Conservation (phyloP, 2,888 invertebrate species). For the Seira ritae region DNA sequence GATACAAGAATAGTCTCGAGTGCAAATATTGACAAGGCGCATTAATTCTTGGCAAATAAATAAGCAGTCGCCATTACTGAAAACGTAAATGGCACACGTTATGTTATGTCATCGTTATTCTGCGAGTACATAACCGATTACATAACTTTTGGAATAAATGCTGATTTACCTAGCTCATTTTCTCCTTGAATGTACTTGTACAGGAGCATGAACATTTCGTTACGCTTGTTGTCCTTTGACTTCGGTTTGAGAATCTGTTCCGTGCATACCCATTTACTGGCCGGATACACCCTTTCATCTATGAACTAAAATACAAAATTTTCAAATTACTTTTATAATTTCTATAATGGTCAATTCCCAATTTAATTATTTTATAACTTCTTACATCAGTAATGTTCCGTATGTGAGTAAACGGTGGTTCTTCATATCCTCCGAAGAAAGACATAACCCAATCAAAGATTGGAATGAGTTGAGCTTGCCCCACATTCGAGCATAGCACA, state of each 20-base stretch:
- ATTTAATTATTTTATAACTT: neutral
- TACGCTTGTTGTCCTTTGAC: conserved; percentile 62
- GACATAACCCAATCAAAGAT: conserved; percentile 71
- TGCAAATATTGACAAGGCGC: too few relatives aligned
- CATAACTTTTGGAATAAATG: too few relatives aligned
- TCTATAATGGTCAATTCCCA: conserved; percentile 7
- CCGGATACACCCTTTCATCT: conserved; percentile 68
- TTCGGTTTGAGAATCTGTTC: conserved; percentile 66
- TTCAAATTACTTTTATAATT: conserved; percentile 19
- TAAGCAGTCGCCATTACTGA: too few relatives aligned
- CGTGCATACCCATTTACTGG: conserved; percentile 70
- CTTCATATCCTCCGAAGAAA: conserved; percentile 71
- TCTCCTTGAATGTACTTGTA: conserved; percentile 70
- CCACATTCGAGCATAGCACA: conserved; percentile 55
- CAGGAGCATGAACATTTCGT: conserved; percentile 70
- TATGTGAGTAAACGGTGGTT: conserved; percentile 60
- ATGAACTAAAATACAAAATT: conserved; percentile 56
- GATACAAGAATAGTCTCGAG: too few relatives aligned
- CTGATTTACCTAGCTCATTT: conserved; percentile 70
- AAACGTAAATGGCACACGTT: too few relatives aligned
- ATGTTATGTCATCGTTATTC: too few relatives aligned
- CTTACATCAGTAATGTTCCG: conserved; percentile 65
- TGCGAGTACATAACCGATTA: too few relatives aligned
- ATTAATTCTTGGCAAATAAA: too few relatives aligned
- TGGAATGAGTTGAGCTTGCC: conserved; percentile 68